Base-by-base conservation (phyloP, 2,888 invertebrate genomes). In the Athalia cordata region DNA sequence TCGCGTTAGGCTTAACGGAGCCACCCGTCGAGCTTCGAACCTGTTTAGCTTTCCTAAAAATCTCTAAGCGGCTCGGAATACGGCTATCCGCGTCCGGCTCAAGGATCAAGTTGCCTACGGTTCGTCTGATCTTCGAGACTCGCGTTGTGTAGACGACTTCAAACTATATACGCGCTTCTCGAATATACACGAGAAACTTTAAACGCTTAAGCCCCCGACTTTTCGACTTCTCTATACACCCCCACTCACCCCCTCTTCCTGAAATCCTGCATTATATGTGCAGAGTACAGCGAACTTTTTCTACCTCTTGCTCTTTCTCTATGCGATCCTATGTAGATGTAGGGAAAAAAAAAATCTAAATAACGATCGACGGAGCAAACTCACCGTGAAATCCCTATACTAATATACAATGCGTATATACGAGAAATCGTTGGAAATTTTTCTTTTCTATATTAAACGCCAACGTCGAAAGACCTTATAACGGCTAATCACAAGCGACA, bases 41-140 rank as follows among this genome's bases (percentile, higher is more conserved):
- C 85, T 82, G 85, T 84, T 86, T 82, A 81, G 81, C 82, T 80
- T 79, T 80, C 77, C 78, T 77, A 74, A 81, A 78, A 80, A 81
- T 81, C 81, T 84, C 81, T 89, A 89, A 90, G 88, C 87, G 86
- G 89, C 89, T 90, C 88, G 88, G 87, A 29, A 85, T 86, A 85
- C 86, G 85, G 86, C 86, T 87, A 87, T 87, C 83, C 82, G 85
- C 86, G 88, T 89, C 89, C 89, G 89, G 89, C 88, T 89, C 86
- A 87, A 84, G 84, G 87, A 89, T 89, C 89, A 86, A 87, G 86
- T 90, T 90, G 84, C 89, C 81, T 64, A 49, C 50, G 62, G 61
- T 64, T 45, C 75, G 75, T 75, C 75, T 75, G 75, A 75, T 75
- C 75, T 75, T 62, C 29, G 52, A 55, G 55, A 52, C 55, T 43